Base-by-base conservation (phyloP, 1,140 invertebrate genomes). In the Drosophila baimaii region DNA sequence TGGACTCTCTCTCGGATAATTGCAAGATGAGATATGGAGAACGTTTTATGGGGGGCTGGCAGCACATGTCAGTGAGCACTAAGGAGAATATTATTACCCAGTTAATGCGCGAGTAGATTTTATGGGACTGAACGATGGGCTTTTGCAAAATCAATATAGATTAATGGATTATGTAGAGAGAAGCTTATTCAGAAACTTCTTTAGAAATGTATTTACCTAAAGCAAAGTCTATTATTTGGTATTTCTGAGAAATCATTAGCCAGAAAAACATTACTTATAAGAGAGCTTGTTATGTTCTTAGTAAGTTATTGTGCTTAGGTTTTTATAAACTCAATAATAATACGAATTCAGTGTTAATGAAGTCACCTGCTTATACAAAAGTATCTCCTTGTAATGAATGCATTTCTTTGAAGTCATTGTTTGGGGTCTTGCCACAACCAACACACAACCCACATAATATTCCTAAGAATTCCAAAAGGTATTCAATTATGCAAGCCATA, bases 11-110 rank as follows among this genome's bases (percentile, higher is more conserved):
- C n/a, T 21, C 23, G 27, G 5, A 21, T 46, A 63, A 63, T 65
- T 46, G 58, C 57, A 33, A 23, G 56, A 65, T 65, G 63, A 35
- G 39, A 65, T 46, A 63, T 46, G 62, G 19, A 35, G 37, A 29
- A 6, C 39, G 9, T 65, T 65, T 62, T 29, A 65, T 59, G 31
- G 21, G 12, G 9, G 6, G 21, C 21, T 23, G 31, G 31, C 63
- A 46, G 46, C 39, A 58, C 39, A 65, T 65, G 63, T 62, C 12
- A 7, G 21, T 23, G 43, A 13, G 27, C 13, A 17, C 29, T 33
- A 66, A 68, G n/a, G 10, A 25, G 25, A 44, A 23, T 21, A 31
- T 44, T 54, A 55, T 69, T 69, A 35, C 41, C 37, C 31, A 37
- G 35, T 25, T 49, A 43, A 57, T 58, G 41, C 31, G 49, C 31